These are phyloP conservation scores for Autographa pulchrina DNA, from an alignment of 2,888 invertebrate species.

Conservation along the genomic window DNA sequence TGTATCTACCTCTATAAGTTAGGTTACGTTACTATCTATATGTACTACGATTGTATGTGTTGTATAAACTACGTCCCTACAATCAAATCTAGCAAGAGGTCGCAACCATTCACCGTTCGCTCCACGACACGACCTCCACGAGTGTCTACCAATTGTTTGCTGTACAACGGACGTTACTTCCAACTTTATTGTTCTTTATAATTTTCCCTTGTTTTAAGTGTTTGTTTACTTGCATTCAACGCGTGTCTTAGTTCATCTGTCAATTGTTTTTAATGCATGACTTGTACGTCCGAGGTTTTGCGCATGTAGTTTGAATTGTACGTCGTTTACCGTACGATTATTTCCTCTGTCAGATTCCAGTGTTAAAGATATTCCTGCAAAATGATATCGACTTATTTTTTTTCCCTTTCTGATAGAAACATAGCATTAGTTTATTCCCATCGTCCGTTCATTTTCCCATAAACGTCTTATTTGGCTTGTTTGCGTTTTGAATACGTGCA, in stretches of 20 bases:
- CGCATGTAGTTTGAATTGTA: neutral
- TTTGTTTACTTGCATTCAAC: conserved; percentile 51
- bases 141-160: conserved; percentile 53
- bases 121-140: conserved; percentile 50
- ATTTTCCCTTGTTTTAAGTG: conserved; percentile 38
- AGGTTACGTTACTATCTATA: conserved; percentile 1
- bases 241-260: conserved; percentile 6
- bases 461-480: conserved; percentile 36
- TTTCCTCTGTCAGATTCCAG: neutral
- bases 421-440: conserved; percentile 13
- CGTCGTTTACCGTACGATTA: neutral
- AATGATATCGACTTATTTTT: neutral
- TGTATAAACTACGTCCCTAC: conserved; percentile 28
- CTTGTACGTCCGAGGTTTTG: neutral
- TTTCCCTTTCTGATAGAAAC: neutral
- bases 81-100: conserved; percentile 40
- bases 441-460: conserved; percentile 38
- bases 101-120: conserved; percentile 51
- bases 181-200: conserved; percentile 52
- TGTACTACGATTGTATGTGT: neutral
- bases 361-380: neutral
- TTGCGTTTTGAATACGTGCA: conserved; percentile 46
- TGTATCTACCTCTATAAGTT: neutral
- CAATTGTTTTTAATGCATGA: neutral
- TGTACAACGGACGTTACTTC: conserved; percentile 35